phyloP scores from a whole-genome alignment of 2,113 vertebrate genomes.

The Pterocles burchelli region DNA sequence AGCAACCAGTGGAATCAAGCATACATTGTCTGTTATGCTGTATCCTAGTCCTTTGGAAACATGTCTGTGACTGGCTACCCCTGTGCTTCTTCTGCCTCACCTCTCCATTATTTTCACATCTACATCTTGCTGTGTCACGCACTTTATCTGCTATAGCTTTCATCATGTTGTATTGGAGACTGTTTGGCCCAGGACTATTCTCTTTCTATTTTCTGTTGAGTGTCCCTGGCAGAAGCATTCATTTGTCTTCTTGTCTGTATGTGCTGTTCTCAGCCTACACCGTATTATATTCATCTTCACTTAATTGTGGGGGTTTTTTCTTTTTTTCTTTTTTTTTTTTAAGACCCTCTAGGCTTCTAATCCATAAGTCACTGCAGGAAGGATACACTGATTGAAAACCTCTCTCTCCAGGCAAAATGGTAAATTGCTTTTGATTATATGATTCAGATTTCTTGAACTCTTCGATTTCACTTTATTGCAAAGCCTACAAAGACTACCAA shows the following conservation, averaged over 20 bases:
- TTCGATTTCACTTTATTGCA: slow-evolving; percentile 9
- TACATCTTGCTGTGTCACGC: background rate
- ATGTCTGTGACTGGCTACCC: background rate
- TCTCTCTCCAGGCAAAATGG: background rate
- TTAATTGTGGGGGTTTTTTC: background rate
- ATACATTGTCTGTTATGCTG: background rate
- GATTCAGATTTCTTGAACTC: background rate
- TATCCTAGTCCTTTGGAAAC: background rate
- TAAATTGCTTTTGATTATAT: slow-evolving; percentile 23
- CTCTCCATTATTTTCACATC: background rate
- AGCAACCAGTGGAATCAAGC: background rate
- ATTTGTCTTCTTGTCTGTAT: background rate
- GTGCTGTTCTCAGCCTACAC: background rate
- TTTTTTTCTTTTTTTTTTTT: background rate
- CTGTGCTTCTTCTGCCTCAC: background rate
- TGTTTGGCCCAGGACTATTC: background rate
- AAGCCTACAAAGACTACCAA: background rate
- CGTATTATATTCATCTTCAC: background rate
- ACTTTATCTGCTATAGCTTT: background rate
- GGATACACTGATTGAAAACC: slow-evolving; percentile 8
- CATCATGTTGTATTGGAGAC: background rate
- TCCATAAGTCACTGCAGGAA: slow-evolving; percentile 13
- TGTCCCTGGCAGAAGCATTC: background rate
- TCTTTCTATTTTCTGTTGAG: background rate
- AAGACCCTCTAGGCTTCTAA: background rate